These are phyloP conservation scores for Pammene fasciana DNA, from an alignment of 2,888 invertebrate genomes.

Conservation along the genomic window DNA sequence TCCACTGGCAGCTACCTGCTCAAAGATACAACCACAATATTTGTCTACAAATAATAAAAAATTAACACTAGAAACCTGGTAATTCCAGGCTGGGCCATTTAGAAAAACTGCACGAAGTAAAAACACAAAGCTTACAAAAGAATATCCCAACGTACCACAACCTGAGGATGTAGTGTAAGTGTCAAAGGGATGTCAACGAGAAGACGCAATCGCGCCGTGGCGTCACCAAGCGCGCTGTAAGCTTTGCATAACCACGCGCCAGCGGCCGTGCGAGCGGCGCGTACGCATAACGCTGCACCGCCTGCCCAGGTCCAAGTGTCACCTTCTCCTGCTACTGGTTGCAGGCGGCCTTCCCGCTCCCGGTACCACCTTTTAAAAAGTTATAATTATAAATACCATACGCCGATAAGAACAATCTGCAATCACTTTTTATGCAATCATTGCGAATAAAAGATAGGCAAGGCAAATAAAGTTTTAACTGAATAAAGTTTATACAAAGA, in stretches of 20 bases:
- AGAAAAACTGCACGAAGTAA: too few relatives aligned
- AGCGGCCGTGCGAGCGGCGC: slow-evolving; percentile 83
- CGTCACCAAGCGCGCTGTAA: slow-evolving; percentile 86
- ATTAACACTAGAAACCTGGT: too few relatives aligned
- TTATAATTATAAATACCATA: too few relatives aligned
- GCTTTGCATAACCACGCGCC: slow-evolving; percentile 89
- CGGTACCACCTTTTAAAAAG: slow-evolving; percentile 78
- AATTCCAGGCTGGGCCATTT: too few relatives aligned
- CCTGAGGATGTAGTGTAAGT: slow-evolving; percentile 82
- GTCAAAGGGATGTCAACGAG: slow-evolving; percentile 85
- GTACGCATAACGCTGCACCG: slow-evolving; percentile 87
- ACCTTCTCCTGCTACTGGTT: slow-evolving; percentile 60
- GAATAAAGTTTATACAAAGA: too few relatives aligned
- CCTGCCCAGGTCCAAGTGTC: slow-evolving; percentile 86
- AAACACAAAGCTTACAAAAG: not conserved
- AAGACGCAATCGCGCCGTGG: slow-evolving; percentile 84
- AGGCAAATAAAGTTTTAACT: too few relatives aligned
- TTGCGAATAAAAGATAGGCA: too few relatives aligned
- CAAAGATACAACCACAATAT: not conserved
- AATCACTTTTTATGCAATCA: too few relatives aligned
- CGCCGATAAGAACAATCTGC: too few relatives aligned
- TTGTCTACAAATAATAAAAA: not conserved
- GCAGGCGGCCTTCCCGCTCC: slow-evolving; percentile 80
- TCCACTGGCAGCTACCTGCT: slow-evolving; percentile 86
- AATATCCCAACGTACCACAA: slow-evolving; percentile 76